Evolutionary conservation across 2,113 vertebrate genomes (phyloP), one percentile per base, ranked within the genome.

Genomic region (Hassar affinis): DNA sequence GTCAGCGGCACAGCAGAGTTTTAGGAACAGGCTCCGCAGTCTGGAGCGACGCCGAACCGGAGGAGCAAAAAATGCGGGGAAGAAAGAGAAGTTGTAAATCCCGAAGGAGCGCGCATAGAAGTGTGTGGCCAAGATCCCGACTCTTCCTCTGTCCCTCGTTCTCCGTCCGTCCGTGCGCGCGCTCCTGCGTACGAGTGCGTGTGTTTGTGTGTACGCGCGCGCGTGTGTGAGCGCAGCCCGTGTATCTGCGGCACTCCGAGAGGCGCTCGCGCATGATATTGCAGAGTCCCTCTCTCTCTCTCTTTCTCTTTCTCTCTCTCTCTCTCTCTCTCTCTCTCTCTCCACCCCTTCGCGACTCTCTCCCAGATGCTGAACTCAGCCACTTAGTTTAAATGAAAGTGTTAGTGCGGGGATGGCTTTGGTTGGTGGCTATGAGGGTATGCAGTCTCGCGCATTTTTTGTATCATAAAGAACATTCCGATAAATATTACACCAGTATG

Each of bases 261-360:
- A 95, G 94, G 95, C 95, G 96, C 94, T 96, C 96, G 92, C 95
- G 96, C 96, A 97, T 96, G 96, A 97, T 96, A 96, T 97, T 97
- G 96, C 96, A 95, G 96, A 94, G 95, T 93, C 93, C 85, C 93
- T 88, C 90, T 78, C 90, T 76, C 87, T 76, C 91, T 42, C 93
- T 87, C 90, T 76, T 90, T 71, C 86, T 66, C 91, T 47, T 87
- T 35, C 84, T 69, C 92, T 79, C 81, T 62, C 72, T 25, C 75
- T 86, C 93, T 87, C 90, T 76, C 90, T 71, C 86, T 66, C 91
- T 47, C 87, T 35, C 84, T 69, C 92, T 79, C 81, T 62, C 72
- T 25, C 75, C 84, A 90, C 88, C 72, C 86, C 84, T 91, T 89
- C 82, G 81, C 85, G 81, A 90, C 51, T 54, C 30, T 79, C 57